phyloP scores from a whole-genome alignment of 2,797 vertebrate species.

The Cossypha caffra region DNA sequence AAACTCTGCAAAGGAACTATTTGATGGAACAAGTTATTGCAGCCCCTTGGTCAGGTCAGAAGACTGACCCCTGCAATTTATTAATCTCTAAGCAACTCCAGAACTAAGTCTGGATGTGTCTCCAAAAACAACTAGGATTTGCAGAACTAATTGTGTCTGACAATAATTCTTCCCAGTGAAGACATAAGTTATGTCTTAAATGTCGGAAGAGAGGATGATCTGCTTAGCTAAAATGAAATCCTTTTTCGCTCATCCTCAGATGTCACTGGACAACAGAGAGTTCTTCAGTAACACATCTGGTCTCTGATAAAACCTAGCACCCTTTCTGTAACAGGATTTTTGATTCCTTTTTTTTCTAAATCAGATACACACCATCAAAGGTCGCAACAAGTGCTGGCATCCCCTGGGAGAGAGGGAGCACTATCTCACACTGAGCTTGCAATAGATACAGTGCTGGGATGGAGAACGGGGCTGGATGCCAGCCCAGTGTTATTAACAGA shows the following conservation, averaged over 20 bases:
- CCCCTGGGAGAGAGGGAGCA: not conserved
- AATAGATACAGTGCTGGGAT: not conserved
- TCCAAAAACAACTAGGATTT: not conserved
- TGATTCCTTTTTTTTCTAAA: not conserved
- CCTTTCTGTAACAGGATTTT: not conserved
- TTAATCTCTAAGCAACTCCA: not conserved
- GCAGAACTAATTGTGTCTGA: slow-evolving; percentile 24
- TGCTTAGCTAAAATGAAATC: not conserved
- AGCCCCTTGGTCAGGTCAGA: not conserved
- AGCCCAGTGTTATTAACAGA: not conserved
- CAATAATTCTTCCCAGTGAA: not conserved
- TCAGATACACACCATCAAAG: not conserved
- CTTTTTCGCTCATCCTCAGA: not conserved
- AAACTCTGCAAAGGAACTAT: not conserved
- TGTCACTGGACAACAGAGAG: not conserved
- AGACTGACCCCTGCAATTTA: not conserved
- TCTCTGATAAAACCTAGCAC: not conserved
- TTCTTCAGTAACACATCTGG: not conserved
- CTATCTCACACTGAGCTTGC: not conserved
- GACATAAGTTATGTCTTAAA: slow-evolving; percentile 4
- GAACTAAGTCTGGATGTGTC: not conserved
- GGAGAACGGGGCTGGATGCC: not conserved
- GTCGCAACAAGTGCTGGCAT: not conserved
- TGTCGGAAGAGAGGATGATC: not conserved
- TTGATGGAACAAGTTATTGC: not conserved